These are phyloP conservation scores for Pluvianellus socialis DNA, from an alignment of 2,113 vertebrate genomes.

Conservation along the genomic window DNA sequence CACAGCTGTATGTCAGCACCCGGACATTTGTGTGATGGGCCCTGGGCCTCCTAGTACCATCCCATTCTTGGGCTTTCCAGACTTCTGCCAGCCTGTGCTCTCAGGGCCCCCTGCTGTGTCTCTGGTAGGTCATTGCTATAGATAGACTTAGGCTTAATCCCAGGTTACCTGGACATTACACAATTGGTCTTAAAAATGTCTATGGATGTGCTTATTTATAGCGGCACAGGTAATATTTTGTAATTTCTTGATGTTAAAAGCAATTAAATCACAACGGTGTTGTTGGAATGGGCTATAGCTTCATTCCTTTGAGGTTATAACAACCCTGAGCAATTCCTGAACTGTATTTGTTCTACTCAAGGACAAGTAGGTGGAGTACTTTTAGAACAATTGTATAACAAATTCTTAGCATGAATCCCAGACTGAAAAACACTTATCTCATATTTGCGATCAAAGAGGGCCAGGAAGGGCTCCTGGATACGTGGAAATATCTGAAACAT, in stretches of 20 bases:
- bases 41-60: neutral
- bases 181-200: neutral
- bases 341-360: neutral
- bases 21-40: neutral
- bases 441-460: neutral
- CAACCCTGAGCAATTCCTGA: neutral
- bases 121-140: neutral
- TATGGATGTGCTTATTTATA: neutral
- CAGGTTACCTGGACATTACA: neutral
- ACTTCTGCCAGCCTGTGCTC: neutral
- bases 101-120: neutral
- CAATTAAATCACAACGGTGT: neutral
- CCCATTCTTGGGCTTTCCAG: neutral
- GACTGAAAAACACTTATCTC: neutral
- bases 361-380: neutral
- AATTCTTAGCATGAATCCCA: neutral
- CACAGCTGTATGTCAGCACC: neutral
- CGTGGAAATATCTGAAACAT: neutral
- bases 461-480: neutral
- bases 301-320: neutral
- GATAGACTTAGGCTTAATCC: neutral
- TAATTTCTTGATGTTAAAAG: neutral
- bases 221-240: rapidly evolving
- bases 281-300: neutral
- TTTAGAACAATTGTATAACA: neutral